phyloP scores from a whole-genome alignment of 2,888 invertebrate species.

The Drosophila melanosoma region DNA sequence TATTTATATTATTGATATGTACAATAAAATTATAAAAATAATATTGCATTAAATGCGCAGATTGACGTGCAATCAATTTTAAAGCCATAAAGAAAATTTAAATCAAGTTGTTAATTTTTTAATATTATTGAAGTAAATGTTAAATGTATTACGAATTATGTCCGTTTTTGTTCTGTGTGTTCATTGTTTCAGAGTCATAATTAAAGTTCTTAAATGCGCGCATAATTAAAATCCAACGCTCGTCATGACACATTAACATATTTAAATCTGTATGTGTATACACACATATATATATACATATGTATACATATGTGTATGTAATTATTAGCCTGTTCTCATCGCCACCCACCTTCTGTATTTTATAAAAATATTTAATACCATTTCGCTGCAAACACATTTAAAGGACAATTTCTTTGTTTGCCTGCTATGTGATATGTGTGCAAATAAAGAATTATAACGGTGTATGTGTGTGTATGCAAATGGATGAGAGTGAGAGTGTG shows the following conservation, averaged over 20 bases:
- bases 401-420: conserved; percentile 5
- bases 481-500: background rate
- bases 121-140: conserved; percentile 3
- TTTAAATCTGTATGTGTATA: conserved; percentile 28
- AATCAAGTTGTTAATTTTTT: conserved; percentile 14
- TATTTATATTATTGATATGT: background rate
- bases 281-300: conserved; percentile 8
- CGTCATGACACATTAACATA: conserved; percentile 47
- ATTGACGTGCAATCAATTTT: background rate
- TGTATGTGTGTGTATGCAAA: conserved; percentile 1
- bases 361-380: conserved; percentile 18
- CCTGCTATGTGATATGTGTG: conserved; percentile 4
- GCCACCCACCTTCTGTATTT: background rate
- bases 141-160: conserved; percentile 11
- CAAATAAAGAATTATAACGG: background rate
- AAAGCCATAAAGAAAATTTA: conserved; percentile 4
- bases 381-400: conserved; percentile 18
- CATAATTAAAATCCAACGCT: conserved; percentile 60
- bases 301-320: conserved; percentile 23
- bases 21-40: background rate
- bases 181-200: conserved; percentile 40
- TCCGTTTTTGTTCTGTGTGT: background rate
- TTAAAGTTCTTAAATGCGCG: conserved; percentile 53
- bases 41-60: background rate
- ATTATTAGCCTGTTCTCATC: conserved; percentile 32